These are phyloP conservation scores for Drosophila jambulina DNA, from an alignment of 1,140 invertebrate genomes.

Conservation along the genomic window DNA sequence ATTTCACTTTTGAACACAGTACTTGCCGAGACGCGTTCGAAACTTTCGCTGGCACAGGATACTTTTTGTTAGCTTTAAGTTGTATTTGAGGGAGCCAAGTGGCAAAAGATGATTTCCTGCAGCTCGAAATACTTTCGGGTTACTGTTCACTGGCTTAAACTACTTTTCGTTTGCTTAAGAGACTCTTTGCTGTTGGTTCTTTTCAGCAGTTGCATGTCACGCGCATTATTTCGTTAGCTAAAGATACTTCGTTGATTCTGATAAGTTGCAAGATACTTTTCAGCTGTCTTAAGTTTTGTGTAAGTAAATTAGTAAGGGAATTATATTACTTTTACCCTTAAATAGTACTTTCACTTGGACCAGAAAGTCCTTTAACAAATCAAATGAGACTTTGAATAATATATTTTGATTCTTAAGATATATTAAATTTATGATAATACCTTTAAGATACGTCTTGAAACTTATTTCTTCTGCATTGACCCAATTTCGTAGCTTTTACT, in stretches of 20 bases:
- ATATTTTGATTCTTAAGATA: no score
- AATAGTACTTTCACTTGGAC: background rate
- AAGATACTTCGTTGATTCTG: background rate
- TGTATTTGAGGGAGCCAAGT: conserved; percentile 9
- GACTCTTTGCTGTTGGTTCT: conserved; percentile 1
- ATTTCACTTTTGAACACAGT: background rate
- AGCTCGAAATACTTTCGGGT: conserved; percentile 34
- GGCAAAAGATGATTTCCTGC: conserved; percentile 22
- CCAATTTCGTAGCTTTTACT: background rate
- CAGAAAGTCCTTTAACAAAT: background rate
- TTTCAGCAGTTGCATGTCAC: background rate
- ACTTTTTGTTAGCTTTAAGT: conserved; percentile 22
- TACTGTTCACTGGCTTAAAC: conserved; percentile 22
- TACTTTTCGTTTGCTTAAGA: conserved; percentile 30
- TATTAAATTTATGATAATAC: background rate
- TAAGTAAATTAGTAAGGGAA: background rate
- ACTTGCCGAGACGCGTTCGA: background rate
- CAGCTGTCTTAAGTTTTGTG: conserved; percentile 1
- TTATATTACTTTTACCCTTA: background rate
- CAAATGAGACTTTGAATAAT: background rate
- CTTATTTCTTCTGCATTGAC: background rate
- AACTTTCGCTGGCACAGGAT: conserved; percentile 10
- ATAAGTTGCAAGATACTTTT: conserved; percentile 7
- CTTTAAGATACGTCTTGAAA: background rate
- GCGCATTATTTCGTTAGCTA: background rate